A percentile compares a stretch with the other conserved stretches of the same genome.
Conservation (phyloP, 2,888 invertebrate species). For the Phaedon cochleariae region DNA sequence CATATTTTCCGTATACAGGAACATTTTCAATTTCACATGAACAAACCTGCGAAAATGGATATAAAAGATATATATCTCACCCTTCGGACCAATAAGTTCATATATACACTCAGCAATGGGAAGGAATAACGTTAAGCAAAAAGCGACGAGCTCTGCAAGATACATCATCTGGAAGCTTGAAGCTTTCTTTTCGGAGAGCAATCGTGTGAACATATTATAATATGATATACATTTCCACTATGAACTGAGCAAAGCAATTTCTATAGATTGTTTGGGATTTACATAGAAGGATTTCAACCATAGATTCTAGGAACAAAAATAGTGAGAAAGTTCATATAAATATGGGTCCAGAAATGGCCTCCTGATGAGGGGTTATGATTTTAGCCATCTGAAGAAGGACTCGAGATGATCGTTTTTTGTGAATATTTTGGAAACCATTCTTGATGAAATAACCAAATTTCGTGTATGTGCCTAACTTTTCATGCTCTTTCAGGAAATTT, state of each 20-base stretch:
- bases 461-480: too few species aligned
- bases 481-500: too few species aligned
- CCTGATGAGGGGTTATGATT: too few species aligned
- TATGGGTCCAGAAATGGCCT: too few species aligned
- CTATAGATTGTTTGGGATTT: too few species aligned
- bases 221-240: slow-evolving; percentile 1
- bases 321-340: too few species aligned
- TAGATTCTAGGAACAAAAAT: too few species aligned
- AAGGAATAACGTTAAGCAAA: slow-evolving; percentile 12
- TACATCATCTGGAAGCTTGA: slow-evolving; percentile 28
- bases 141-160: slow-evolving; percentile 17
- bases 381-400: too few species aligned
- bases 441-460: too few species aligned
- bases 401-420: too few species aligned
- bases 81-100: slow-evolving; percentile 7
- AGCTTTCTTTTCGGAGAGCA: slow-evolving; percentile 29
- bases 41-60: not conserved
- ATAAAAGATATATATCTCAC: slow-evolving; percentile 6
- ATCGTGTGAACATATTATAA: slow-evolving; percentile 17
- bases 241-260: not conserved
- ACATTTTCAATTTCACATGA: slow-evolving; percentile 4
- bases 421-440: too few species aligned
- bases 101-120: slow-evolving; percentile 6
- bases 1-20: not conserved
- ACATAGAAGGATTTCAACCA: too few species aligned